phyloP scores from a whole-genome alignment of 2,888 invertebrate genomes.

The Ophioninae sp. region DNA sequence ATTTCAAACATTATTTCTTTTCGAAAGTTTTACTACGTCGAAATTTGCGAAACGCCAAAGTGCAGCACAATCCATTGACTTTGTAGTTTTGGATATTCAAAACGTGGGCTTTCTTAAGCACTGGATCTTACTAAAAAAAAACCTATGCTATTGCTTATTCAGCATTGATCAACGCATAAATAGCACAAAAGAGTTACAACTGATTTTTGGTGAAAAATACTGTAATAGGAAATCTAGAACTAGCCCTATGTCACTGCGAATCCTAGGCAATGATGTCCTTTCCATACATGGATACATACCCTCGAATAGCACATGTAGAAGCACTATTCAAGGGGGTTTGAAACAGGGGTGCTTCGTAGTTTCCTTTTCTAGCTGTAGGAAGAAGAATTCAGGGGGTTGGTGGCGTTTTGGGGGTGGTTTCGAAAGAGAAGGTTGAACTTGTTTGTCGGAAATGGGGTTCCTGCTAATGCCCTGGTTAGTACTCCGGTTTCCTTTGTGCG shows the following conservation, averaged over 20 bases:
- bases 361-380: slow-evolving; percentile 25
- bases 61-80: too few relatives aligned
- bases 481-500: slow-evolving; percentile 75
- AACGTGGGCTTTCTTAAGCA: too few relatives aligned
- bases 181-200: background rate
- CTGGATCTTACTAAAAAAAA: too few relatives aligned
- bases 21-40: too few relatives aligned
- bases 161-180: background rate
- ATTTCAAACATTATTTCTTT: too few relatives aligned
- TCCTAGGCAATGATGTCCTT: background rate
- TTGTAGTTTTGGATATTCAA: too few relatives aligned
- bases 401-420: slow-evolving; percentile 21
- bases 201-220: background rate
- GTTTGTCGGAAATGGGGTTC: slow-evolving; percentile 77
- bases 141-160: too few relatives aligned
- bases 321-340: slow-evolving; percentile 18
- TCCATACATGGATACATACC: background rate
- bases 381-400: slow-evolving; percentile 30
- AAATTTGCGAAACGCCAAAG: too few relatives aligned
- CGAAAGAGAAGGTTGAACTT: slow-evolving; percentile 73
- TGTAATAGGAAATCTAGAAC: background rate
- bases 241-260: background rate
- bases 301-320: background rate
- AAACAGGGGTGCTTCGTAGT: slow-evolving; percentile 43
- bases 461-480: slow-evolving; percentile 80